These are phyloP conservation scores for Lasiurus cinereus DNA, from an alignment of 2,113 vertebrate genomes.

Conservation along the genomic window DNA sequence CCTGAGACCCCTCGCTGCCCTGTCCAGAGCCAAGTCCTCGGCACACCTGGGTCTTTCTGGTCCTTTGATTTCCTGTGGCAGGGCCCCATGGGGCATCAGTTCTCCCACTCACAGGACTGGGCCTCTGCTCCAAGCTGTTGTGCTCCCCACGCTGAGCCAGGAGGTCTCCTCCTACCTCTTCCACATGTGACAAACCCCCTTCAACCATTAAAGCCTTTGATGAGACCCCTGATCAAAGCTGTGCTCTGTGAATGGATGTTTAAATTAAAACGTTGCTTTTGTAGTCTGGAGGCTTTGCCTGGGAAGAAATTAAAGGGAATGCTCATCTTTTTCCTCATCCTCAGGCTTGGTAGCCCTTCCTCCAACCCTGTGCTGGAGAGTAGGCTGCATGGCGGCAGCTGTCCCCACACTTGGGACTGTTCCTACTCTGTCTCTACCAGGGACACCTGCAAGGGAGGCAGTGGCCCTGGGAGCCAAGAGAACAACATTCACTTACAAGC, in stretches of 20 bases:
- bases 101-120: constrained; percentile 76
- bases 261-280: constrained; percentile 89
- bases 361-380: neutral
- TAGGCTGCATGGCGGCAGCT: neutral
- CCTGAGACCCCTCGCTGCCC: too few species aligned
- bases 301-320: constrained; percentile 83
- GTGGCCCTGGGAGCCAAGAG: neutral
- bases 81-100: neutral
- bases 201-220: constrained; percentile 90
- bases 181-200: constrained; percentile 86
- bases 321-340: neutral
- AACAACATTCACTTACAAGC: neutral
- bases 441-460: neutral
- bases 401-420: neutral
- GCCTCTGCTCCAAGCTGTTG: constrained; percentile 18
- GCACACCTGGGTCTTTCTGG: neutral
- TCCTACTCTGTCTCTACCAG: neutral
- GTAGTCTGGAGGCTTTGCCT: constrained; percentile 75
- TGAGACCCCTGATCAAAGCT: constrained; percentile 86
- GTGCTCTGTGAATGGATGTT: constrained; percentile 86
- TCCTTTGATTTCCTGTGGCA: neutral
- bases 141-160: too few species aligned
- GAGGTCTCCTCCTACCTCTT: too few species aligned
- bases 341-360: neutral
- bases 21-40: too few species aligned